Evolutionary conservation across 2,113 vertebrate species (phyloP).

Genomic region (Pteruthius melanotis): DNA sequence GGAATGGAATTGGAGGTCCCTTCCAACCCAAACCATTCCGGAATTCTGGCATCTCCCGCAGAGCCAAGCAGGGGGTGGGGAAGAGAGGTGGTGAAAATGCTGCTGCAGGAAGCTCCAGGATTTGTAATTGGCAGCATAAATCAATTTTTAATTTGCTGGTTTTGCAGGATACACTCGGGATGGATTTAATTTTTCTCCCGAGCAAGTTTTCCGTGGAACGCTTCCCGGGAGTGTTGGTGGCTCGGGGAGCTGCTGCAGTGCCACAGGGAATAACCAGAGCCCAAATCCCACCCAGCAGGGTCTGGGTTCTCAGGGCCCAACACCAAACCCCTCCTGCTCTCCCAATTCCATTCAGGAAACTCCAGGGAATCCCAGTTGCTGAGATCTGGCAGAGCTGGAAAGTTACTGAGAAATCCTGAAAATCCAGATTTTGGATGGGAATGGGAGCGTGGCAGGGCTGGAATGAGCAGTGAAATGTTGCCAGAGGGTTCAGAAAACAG

Average conservation of each 20-base stretch:
- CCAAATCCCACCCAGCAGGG: not conserved
- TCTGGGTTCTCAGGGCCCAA: not conserved
- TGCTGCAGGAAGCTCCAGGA: not conserved
- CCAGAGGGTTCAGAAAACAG: not conserved
- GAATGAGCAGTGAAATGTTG: not conserved
- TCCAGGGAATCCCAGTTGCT: not conserved
- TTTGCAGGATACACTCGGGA: not conserved
- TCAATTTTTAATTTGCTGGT: not conserved
- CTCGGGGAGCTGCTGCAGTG: not conserved
- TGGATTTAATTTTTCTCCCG: not conserved
- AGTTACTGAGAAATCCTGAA: not conserved
- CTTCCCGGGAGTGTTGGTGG: no score
- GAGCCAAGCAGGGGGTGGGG: not conserved
- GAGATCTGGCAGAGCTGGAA: not conserved
- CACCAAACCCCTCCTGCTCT: not conserved
- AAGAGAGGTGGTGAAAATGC: not conserved
- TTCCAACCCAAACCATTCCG: not conserved
- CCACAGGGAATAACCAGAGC: accelerated
- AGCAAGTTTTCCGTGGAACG: not conserved
- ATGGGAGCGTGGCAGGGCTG: not conserved
- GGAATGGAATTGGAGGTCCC: not conserved
- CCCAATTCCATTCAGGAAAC: not conserved
- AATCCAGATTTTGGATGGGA: not conserved
- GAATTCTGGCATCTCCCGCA: not conserved
- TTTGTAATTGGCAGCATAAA: not conserved